Evolutionary conservation across 2,113 vertebrate genomes (phyloP).

Genomic region (Haemorhous mexicanus): DNA sequence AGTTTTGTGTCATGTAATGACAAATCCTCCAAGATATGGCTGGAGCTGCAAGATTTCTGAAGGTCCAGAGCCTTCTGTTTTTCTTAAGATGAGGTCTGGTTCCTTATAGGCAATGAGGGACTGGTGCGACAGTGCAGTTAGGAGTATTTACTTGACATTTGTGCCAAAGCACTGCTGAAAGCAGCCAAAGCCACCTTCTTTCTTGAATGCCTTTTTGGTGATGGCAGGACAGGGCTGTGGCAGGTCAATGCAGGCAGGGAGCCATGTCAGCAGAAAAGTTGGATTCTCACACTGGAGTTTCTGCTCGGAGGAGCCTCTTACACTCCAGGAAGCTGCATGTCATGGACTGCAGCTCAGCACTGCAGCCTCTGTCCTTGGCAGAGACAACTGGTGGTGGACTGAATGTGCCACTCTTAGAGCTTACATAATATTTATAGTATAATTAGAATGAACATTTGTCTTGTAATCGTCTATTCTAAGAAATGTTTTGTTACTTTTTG

Average conservation of each 20-base stretch:
- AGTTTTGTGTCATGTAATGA: not conserved
- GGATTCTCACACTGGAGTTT: not conserved
- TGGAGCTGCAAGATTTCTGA: not conserved
- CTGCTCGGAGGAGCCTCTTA: rapidly evolving
- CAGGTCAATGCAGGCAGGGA: not conserved
- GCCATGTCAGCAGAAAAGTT: not conserved
- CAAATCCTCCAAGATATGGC: not conserved
- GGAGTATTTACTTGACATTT: not conserved
- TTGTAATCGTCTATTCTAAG: not conserved
- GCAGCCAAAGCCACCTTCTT: not conserved
- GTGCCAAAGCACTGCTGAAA: not conserved
- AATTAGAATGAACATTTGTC: not conserved
- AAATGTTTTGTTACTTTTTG: not conserved
- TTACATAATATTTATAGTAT: not conserved
- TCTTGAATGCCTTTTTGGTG: not conserved
- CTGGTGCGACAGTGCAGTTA: not conserved
- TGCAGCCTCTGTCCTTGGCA: not conserved
- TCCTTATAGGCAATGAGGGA: not conserved
- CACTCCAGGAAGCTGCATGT: rapidly evolving
- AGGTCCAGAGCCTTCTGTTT: not conserved
- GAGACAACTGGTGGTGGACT: not conserved
- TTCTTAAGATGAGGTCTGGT: not conserved
- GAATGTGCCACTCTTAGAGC: rapidly evolving
- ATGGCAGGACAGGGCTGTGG: not conserved
- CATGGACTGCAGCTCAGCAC: too few species aligned